Conservation (phyloP, 2,113 vertebrate species). For the Oreochromis tanganicae region DNA sequence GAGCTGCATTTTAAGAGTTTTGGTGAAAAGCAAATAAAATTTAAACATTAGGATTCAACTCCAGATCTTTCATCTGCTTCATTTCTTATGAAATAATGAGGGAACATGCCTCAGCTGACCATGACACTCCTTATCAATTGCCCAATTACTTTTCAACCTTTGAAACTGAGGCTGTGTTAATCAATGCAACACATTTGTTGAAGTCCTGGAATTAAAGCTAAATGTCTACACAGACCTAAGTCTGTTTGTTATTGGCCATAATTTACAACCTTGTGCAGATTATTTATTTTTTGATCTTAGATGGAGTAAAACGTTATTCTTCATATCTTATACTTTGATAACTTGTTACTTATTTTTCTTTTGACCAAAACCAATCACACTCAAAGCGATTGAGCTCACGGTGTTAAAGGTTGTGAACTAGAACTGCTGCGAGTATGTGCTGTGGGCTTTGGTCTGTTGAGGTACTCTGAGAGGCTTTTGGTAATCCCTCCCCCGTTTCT, state of each 20-base stretch:
- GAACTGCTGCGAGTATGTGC: conserved; percentile 9
- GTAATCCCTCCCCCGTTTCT: conserved; percentile 53
- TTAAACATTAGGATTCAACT: too few relatives aligned
- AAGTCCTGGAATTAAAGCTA: not conserved
- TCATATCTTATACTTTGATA: not conserved
- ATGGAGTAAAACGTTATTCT: not conserved
- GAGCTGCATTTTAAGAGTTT: too few relatives aligned
- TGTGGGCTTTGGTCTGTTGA: conserved; percentile 31
- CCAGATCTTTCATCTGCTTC: too few relatives aligned
- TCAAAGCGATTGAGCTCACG: not conserved
- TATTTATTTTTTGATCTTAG: too few relatives aligned
- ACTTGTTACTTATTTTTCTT: not conserved
- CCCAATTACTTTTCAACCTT: not conserved
- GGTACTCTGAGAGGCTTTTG: conserved; percentile 47
- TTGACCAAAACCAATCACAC: conserved; percentile 28
- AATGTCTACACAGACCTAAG: not conserved
- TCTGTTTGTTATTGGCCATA: not conserved
- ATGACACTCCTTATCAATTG: not conserved
- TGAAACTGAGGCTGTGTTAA: not conserved
- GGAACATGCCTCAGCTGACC: too few relatives aligned
- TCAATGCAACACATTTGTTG: not conserved
- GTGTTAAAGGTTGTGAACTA: conserved; percentile 42
- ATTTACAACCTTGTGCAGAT: not conserved
- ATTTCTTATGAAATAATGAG: too few relatives aligned
- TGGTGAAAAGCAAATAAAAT: too few relatives aligned